Conservation (phyloP, 2,888 invertebrate genomes). For the Tetanocera ferruginea region DNA sequence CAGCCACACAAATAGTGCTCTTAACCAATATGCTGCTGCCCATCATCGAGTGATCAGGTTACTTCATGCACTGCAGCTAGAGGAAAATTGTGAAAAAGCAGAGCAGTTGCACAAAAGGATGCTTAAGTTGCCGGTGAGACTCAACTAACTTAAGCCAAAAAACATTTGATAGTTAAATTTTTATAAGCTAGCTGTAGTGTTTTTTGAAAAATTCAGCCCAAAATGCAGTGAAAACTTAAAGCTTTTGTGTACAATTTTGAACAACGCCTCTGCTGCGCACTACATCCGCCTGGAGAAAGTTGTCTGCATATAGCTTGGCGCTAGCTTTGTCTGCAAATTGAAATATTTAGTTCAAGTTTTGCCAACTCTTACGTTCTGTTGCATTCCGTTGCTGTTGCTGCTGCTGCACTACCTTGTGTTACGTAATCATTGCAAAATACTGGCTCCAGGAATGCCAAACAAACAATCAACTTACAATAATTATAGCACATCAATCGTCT, state of each 20-base stretch:
- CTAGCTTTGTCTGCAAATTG: conserved; percentile 14
- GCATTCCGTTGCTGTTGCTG: neutral
- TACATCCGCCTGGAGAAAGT: neutral
- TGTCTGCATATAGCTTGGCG: neutral
- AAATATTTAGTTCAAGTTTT: conserved; percentile 10
- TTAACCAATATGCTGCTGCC: neutral
- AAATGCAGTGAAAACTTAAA: no score
- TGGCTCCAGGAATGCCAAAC: conserved; percentile 52
- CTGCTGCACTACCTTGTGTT: neutral
- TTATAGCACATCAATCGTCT: conserved; percentile 65
- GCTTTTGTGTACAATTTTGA: no score
- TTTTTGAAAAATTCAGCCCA: no score
- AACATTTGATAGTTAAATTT: no score
- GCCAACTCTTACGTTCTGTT: neutral
- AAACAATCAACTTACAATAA: conserved; percentile 66
- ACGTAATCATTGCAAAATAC: neutral
- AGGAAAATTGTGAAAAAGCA: neutral
- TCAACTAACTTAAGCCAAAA: neutral
- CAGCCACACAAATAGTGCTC: neutral
- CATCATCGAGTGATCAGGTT: neutral
- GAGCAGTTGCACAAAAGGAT: neutral
- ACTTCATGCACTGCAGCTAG: neutral
- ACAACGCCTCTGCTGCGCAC: neutral
- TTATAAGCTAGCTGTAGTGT: no score
- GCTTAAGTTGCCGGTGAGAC: neutral